These are phyloP conservation scores for Drosophila sp. DNA, from an alignment of 1,140 invertebrate genomes.

Conservation along the genomic window DNA sequence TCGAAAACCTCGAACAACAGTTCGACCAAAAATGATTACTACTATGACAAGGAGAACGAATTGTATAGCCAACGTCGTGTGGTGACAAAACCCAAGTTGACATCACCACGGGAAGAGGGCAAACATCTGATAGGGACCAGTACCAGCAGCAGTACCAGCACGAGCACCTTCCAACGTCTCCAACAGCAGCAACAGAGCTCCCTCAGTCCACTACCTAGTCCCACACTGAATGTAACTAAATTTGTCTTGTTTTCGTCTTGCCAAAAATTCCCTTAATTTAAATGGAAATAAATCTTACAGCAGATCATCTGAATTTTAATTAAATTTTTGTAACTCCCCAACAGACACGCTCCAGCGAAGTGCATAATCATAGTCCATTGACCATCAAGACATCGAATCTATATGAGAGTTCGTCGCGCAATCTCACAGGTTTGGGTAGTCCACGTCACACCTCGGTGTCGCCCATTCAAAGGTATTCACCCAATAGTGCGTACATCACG, in stretches of 20 bases:
- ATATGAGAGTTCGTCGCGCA: constrained; percentile 71
- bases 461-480: constrained; percentile 75
- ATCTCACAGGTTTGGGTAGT: constrained; percentile 56
- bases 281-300: constrained; percentile 19
- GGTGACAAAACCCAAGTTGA: constrained; percentile 63
- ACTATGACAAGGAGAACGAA: constrained; percentile 83
- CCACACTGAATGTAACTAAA: constrained; percentile 83
- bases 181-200: constrained; percentile 55
- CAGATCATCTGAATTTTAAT: too few species aligned
- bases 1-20: constrained; percentile 74
- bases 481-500: constrained; percentile 75
- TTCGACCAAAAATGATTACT: constrained; percentile 79
- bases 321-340: background rate
- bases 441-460: constrained; percentile 75
- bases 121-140: constrained; percentile 33
- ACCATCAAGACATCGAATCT: constrained; percentile 80
- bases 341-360: constrained; percentile 79
- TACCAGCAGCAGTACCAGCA: constrained; percentile 54
- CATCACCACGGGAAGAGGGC: constrained; percentile 76
- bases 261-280: constrained; percentile 32
- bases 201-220: constrained; percentile 76
- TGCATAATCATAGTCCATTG: constrained; percentile 76
- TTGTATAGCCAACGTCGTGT: constrained; percentile 63
- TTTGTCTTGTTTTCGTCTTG: constrained; percentile 52
- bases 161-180: constrained; percentile 26